Evolutionary conservation across 1,140 invertebrate species (phyloP), one percentile per base, ranked within the genome.

Genomic region (Euschistus heros): DNA sequence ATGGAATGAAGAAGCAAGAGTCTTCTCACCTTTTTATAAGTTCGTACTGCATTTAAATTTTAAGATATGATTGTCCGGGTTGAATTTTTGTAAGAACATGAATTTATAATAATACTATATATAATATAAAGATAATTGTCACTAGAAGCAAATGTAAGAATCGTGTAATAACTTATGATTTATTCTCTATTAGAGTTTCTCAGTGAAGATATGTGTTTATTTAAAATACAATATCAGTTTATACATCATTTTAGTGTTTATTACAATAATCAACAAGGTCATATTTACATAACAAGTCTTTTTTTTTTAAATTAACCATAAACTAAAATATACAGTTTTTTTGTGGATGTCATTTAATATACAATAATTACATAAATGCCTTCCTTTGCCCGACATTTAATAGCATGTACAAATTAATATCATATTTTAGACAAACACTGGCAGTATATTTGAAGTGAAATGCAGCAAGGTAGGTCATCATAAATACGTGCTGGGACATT

Each of bases 201-300:
- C 33, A 37, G 13, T 37, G 5, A 26, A 57, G 24, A 26, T 24
- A 57, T 57, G 59, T 44, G 22, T 61, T 61, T 61, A 61, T 61
- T 61, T 61, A 61, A 61, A 61, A 61, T 61, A 61, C 59, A 61
- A 44, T 61, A 61, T 61, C 42, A 61, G 33, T 37, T 57, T 61
- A 37, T 61, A 42, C 26, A 61, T n/a, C 33, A n/a, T 44, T 22
- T 20, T 15, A 33, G n/a, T 42, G 27, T 61, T 61, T 61, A 61
- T 61, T 61, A 61, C 26, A 61, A 61, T n/a, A 61, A 61, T 61
- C 10, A 42, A 61, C 59, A 61, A 54, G 15, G 30, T 59, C n/a
- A 61, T 61, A 61, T 42, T n/a, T 61, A 61, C 42, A 61, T 42
- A 24, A 61, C 13, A 44, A 37, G 13, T 6, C 10, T 37, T 13